Evolutionary conservation across 1,140 invertebrate species (phyloP).

Genomic region (Lamellibrachia luymesi): DNA sequence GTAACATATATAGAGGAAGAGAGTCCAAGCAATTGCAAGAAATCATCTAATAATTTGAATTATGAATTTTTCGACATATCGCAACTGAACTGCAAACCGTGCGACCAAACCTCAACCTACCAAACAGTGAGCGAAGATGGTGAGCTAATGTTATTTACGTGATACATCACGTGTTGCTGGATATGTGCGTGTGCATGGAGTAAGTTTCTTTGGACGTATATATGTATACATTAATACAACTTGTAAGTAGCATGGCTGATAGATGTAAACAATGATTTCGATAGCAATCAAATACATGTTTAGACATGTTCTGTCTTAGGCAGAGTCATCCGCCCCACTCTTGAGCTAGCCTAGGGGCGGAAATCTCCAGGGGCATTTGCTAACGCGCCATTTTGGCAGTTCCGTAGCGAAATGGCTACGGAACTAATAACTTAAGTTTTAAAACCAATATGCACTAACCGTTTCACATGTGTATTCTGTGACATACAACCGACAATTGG

Average conservation of each 20-base stretch:
- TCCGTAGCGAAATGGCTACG: too few species aligned
- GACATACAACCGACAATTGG: too few species aligned
- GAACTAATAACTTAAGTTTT: too few species aligned
- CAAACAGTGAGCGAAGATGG: slow-evolving; percentile 28
- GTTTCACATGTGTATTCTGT: too few species aligned
- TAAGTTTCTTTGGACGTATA: neutral
- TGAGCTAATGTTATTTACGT: slow-evolving; percentile 13
- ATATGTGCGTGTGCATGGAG: neutral
- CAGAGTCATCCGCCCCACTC: too few species aligned
- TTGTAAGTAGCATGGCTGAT: neutral
- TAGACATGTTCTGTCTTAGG: neutral
- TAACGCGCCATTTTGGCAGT: too few species aligned
- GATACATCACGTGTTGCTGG: neutral
- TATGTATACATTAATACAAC: neutral
- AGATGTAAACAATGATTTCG: neutral
- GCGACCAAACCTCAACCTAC: slow-evolving; percentile 21
- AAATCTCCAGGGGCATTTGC: too few species aligned
- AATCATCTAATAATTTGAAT: neutral
- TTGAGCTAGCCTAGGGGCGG: too few species aligned
- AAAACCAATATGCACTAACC: too few species aligned
- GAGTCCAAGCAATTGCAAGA: slow-evolving; percentile 19
- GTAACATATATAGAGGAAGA: slow-evolving; percentile 12
- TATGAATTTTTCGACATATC: slow-evolving; percentile 28
- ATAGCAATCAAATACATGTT: neutral
- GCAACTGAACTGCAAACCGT: slow-evolving; percentile 23